Conservation (phyloP, 2,888 invertebrate species). For the Drosophila nr. medialis region DNA sequence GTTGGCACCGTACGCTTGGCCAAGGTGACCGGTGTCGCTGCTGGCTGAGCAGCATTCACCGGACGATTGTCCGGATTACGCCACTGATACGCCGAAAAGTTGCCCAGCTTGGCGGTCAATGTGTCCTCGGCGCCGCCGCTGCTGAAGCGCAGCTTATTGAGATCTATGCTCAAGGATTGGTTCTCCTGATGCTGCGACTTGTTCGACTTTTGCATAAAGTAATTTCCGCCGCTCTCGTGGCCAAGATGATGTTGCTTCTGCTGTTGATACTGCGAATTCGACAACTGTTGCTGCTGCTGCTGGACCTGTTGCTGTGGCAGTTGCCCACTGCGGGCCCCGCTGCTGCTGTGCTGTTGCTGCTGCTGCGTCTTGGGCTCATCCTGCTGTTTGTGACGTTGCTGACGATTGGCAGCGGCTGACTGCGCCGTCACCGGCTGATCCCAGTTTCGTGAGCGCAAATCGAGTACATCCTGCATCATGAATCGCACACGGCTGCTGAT, state of each 20-base stretch:
- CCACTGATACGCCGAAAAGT: constrained; percentile 73
- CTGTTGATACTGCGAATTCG: constrained; percentile 49
- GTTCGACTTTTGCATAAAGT: constrained; percentile 69
- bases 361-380: constrained; percentile 46
- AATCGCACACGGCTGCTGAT: constrained; percentile 83
- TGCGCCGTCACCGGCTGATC: constrained; percentile 67
- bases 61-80: constrained; percentile 63
- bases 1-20: constrained; percentile 52
- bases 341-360: constrained; percentile 17
- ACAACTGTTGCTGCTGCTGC: constrained; percentile 34
- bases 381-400: constrained; percentile 48
- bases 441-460: constrained; percentile 79
- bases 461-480: constrained; percentile 83
- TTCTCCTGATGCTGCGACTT: constrained; percentile 75
- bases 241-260: constrained; percentile 53
- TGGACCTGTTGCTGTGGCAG: constrained; percentile 38
- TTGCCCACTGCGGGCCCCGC: constrained; percentile 32
- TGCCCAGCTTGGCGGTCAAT: constrained; percentile 70
- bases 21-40: constrained; percentile 34
- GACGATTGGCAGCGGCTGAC: constrained; percentile 27
- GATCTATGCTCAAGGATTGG: constrained; percentile 73
- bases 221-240: constrained; percentile 52
- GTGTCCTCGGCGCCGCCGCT: constrained; percentile 61
- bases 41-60: constrained; percentile 32
- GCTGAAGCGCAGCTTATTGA: constrained; percentile 78